Evolutionary conservation across 2,888 invertebrate species (phyloP).

Genomic region (Ichneumoninae sp.): DNA sequence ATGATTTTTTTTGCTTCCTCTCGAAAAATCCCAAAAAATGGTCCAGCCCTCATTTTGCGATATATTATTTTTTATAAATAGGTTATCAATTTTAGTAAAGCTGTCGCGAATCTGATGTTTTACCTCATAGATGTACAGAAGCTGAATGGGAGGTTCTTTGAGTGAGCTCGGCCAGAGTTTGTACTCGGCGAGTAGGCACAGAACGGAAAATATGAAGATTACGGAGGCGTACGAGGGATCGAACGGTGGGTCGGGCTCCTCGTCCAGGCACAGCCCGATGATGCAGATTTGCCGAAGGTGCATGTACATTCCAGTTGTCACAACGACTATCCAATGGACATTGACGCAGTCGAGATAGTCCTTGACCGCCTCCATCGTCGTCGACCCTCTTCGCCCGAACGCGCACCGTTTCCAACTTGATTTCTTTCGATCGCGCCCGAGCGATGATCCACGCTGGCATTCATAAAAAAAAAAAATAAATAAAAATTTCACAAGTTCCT

Average conservation of each 20-base stretch:
- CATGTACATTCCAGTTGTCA: constrained; percentile 80
- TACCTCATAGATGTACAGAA: constrained; percentile 82
- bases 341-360: constrained; percentile 77
- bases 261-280: constrained; percentile 80
- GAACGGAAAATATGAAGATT: constrained; percentile 80
- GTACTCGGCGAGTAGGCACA: constrained; percentile 82
- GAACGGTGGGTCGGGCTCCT: constrained; percentile 72
- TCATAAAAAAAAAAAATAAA: neutral
- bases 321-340: constrained; percentile 81
- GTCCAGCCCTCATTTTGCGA: neutral
- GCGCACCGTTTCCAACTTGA: neutral
- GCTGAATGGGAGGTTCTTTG: constrained; percentile 81
- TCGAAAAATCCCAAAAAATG: neutral
- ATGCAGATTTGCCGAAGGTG: constrained; percentile 82
- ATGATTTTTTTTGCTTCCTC: neutral
- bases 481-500: neutral
- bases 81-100: neutral
- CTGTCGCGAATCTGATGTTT: neutral
- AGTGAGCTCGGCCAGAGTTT: constrained; percentile 82
- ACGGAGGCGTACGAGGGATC: constrained; percentile 80
- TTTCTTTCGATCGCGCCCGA: constrained; percentile 16
- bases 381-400: neutral
- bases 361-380: constrained; percentile 77
- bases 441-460: neutral
- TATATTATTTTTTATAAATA: neutral